Conservation (phyloP, 2,888 invertebrate genomes). For the Nipponacmea schrenckii region DNA sequence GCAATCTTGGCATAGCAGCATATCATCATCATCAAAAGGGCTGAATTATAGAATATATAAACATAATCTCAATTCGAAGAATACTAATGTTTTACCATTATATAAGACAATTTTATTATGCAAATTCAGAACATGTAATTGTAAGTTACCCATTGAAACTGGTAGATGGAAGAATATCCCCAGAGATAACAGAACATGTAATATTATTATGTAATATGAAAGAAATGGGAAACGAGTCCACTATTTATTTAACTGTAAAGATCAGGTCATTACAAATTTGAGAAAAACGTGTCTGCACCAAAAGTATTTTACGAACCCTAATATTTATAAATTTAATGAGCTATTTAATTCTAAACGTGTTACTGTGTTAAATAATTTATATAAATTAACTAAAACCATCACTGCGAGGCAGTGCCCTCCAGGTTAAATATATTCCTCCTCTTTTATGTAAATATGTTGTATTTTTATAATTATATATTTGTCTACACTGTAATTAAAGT, state of each 20-base stretch:
- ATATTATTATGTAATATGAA: neutral
- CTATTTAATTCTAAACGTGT: neutral
- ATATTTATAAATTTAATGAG: neutral
- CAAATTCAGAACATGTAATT: neutral
- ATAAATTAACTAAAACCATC: neutral
- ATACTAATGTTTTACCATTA: neutral
- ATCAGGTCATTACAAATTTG: neutral
- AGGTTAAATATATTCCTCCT: neutral
- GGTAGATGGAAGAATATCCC: neutral
- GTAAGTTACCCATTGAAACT: neutral
- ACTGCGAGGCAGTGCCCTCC: neutral
- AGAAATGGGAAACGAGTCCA: neutral
- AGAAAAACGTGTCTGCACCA: neutral
- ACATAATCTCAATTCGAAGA: neutral
- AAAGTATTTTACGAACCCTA: neutral
- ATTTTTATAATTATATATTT: too few species aligned
- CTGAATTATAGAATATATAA: neutral
- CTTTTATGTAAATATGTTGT: neutral
- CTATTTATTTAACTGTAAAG: neutral
- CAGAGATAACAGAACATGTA: neutral
- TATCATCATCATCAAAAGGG: neutral
- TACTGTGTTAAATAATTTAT: neutral
- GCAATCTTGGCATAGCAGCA: neutral
- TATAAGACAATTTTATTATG: neutral
- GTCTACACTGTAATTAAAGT: too few species aligned